Percentiles rank a stretch among this genome's conserved stretches.
Conservation (phyloP, 2,888 invertebrate species). For the Lymantria monacha region DNA sequence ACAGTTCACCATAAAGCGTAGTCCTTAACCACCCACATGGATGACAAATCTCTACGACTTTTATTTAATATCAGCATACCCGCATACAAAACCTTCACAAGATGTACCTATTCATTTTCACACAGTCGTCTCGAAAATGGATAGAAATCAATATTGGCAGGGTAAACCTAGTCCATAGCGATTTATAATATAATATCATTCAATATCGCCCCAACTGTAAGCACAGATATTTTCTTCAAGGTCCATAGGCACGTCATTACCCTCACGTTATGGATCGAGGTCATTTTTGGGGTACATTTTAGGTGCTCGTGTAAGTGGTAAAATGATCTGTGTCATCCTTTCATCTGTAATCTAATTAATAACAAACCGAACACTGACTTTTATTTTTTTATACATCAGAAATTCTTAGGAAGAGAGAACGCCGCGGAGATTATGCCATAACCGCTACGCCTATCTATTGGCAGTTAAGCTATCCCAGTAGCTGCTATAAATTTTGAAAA, state of each 20-base stretch:
- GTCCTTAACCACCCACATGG: no score
- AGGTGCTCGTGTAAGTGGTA: background rate
- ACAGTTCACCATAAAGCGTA: no score
- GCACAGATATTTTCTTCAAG: conserved; percentile 23
- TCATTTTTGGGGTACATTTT: conserved; percentile 7
- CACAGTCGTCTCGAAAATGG: conserved; percentile 9
- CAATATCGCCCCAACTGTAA: conserved; percentile 20
- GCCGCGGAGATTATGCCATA: no score
- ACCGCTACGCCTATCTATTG: no score
- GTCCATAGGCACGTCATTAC: conserved; percentile 16
- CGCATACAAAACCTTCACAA: conserved; percentile 1
- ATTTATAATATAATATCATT: conserved; percentile 40
- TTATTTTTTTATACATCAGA: no score
- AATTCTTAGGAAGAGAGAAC: no score
- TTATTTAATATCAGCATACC: no score
- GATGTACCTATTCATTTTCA: conserved; percentile 12
- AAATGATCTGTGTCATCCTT: background rate
- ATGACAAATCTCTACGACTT: no score
- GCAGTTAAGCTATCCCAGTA: no score
- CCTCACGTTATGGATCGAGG: conserved; percentile 3
- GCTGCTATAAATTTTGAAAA: no score
- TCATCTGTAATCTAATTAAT: background rate
- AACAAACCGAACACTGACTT: no score
- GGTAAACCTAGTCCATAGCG: conserved; percentile 26
- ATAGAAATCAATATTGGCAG: conserved; percentile 29